phyloP scores from a whole-genome alignment of 2,888 invertebrate genomes.

The Ceraclea dissimilis region DNA sequence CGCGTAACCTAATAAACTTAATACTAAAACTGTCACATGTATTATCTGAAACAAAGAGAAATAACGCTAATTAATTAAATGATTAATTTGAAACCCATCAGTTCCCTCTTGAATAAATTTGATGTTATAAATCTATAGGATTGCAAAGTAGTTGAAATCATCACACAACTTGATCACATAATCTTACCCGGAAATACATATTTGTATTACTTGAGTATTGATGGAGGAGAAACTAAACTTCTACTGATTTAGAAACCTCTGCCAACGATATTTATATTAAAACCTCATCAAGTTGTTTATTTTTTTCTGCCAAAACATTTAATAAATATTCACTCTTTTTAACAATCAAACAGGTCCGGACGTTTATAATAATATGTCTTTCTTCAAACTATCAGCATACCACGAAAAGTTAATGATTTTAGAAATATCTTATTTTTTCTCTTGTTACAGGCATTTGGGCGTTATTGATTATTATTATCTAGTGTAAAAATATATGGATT shows the following conservation, averaged over 20 bases:
- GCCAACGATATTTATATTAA: slow-evolving; percentile 22
- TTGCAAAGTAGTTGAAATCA: no score
- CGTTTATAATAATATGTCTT: no score
- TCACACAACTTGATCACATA: not conserved
- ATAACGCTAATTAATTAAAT: not conserved
- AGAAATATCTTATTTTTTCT: no score
- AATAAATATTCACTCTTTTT: no score
- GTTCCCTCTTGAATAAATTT: not conserved
- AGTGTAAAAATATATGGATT: no score
- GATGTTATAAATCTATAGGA: not conserved
- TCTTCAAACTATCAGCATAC: no score
- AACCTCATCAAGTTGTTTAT: not conserved
- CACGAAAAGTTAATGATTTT: no score
- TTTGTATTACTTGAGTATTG: slow-evolving; percentile 6
- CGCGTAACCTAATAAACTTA: slow-evolving; percentile 3
- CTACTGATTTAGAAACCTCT: slow-evolving; percentile 20
- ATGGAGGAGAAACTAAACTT: slow-evolving; percentile 14
- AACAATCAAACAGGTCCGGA: no score
- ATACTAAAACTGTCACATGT: slow-evolving; percentile 7
- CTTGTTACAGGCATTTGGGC: no score
- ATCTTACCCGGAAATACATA: slow-evolving; percentile 23
- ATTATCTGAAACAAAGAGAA: slow-evolving; percentile 16
- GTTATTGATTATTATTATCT: no score
- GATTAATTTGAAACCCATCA: not conserved
- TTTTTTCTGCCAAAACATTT: not conserved